phyloP scores from a whole-genome alignment of 2,113 vertebrate species.

The Lota lota region DNA sequence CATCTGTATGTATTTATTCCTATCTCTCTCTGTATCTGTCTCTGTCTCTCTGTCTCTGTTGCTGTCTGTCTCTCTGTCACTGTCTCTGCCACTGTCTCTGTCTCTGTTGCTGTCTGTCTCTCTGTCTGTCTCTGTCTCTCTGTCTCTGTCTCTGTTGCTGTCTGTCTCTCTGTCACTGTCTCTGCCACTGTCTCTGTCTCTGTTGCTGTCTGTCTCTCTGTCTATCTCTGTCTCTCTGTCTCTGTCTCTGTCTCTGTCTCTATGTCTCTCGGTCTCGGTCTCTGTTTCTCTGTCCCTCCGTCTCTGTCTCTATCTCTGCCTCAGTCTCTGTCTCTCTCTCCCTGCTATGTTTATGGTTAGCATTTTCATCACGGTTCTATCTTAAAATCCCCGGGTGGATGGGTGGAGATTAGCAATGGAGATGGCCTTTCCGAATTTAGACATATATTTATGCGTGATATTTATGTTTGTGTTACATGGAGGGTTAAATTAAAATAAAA shows the following conservation, averaged over 20 bases:
- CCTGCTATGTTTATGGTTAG: constrained; percentile 4
- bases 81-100: no score
- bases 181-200: no score
- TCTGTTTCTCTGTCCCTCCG: no score
- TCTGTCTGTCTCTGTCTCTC: constrained; percentile 1
- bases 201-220: no score
- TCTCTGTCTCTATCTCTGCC: no score
- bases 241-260: no score
- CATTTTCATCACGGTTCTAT: not conserved
- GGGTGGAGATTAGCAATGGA: constrained; percentile 47
- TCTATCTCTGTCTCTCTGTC: no score
- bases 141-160: not conserved
- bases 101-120: not conserved
- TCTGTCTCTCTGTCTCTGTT: constrained; percentile 7
- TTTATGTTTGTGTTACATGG: no score
- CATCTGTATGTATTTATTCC: not conserved
- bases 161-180: constrained; percentile 10
- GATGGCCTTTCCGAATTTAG: constrained; percentile 15
- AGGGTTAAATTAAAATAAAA: no score
- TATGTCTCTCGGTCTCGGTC: no score
- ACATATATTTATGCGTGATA: no score
- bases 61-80: not conserved
- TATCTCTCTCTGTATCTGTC: constrained; percentile 5
- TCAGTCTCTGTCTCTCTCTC: constrained; percentile 16
- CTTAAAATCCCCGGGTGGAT: not conserved